Base-by-base conservation (phyloP, 2,888 invertebrate genomes). In the Epistrophe grossulariae region DNA sequence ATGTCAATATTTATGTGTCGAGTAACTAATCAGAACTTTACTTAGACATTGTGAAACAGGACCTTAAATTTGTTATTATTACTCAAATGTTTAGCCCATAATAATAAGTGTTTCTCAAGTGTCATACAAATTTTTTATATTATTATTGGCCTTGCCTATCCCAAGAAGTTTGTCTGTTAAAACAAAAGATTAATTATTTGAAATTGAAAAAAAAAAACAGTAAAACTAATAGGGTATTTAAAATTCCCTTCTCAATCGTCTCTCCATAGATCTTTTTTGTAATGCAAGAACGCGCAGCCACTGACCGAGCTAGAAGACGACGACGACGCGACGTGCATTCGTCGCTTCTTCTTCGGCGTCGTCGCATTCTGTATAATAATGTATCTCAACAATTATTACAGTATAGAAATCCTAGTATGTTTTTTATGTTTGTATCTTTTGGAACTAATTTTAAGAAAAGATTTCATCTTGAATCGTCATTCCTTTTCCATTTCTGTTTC, bases 211-310 rank as follows among this genome's bases (percentile, higher is more conserved):
- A 24, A 24, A 40, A 43, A 43, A 15, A 9, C 4, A 38, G 9
- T 11, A 10, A 24, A 24, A 11, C 15, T 38, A 59, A 59, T 48
- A 64, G 64, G 64, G 64, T 31, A 64, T 45, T 7, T 17, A 15
- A 50, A 15, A 68, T 35, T 68, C 35, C 48, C 28, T 35, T 66
- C 2, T 35, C 35, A 28, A 24, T 19, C 45, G 5, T 7, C 31
- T 35, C 7, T 10, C 28, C n/a, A 11, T 2, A 38, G 4, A 24
- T 40, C 52, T 48, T 57, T 40, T 50, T 57, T 28, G 38, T 24
- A 59, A 68, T 80, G 74, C 64, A 77, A 66, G 52, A 72, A 68
- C 40, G 55, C 28, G 72, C 66, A 84, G 66, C 81, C 73, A 84
- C 77, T 77, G 73, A 73, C 77, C 68, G 76, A 68, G 28, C 28